Percentiles rank a stretch among this genome's conserved stretches.
These are phyloP conservation scores for Antidorcas marsupialis DNA, from an alignment of 2,113 vertebrate genomes.

Conservation along the genomic window DNA sequence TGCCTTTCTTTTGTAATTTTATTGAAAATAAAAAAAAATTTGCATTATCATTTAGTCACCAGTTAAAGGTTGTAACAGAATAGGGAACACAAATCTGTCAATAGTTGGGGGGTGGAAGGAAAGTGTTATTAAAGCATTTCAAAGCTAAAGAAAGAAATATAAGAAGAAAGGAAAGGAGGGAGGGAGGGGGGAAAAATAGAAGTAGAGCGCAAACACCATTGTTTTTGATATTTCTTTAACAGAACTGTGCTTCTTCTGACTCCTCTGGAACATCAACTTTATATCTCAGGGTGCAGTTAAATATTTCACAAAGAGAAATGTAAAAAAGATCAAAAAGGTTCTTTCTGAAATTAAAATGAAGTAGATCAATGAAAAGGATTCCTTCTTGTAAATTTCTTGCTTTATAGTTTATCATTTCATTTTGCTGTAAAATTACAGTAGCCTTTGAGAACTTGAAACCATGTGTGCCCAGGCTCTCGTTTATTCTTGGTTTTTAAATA, in stretches of 20 bases:
- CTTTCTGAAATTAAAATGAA: conserved; percentile 40
- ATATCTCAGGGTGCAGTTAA: not conserved
- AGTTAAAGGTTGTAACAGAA: not conserved
- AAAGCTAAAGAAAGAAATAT: not conserved
- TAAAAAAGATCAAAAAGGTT: conserved; percentile 29
- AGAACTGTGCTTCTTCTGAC: not conserved
- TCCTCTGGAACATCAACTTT: not conserved
- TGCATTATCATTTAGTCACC: not conserved
- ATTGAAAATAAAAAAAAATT: not conserved
- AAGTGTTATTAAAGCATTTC: not conserved
- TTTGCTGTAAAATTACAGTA: conserved; percentile 34
- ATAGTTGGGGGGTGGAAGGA: not conserved
- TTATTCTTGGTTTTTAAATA: conserved; percentile 33
- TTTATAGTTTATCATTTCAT: conserved; percentile 28
- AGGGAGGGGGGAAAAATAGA: not conserved
- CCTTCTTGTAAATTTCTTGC: conserved; percentile 31
- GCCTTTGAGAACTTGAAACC: conserved; percentile 22
- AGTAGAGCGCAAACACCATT: not conserved
- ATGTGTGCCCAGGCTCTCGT: not conserved
- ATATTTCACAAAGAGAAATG: conserved; percentile 39
- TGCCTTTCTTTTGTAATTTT: not conserved
- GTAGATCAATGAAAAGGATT: conserved; percentile 15
- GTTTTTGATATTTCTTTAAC: not conserved
- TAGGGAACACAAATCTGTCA: not conserved
- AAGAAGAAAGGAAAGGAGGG: not conserved